Evolutionary conservation across 1,140 invertebrate genomes (phyloP).

Genomic region (Pomacea maculata): DNA sequence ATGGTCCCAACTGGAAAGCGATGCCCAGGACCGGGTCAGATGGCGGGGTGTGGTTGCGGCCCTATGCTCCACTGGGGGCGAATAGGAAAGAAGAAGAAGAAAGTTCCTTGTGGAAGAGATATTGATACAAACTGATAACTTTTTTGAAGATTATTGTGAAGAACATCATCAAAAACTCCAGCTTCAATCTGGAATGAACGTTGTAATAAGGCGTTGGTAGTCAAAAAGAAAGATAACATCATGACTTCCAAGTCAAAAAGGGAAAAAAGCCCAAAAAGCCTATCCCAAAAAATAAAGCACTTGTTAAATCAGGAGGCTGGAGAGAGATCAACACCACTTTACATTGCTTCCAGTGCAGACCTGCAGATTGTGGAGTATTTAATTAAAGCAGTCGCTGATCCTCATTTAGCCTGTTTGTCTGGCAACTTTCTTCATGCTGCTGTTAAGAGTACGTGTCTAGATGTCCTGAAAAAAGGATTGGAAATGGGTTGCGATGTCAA

Average conservation of each 20-base stretch:
- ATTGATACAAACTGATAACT: neutral
- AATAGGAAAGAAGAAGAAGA: neutral
- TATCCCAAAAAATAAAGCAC: neutral
- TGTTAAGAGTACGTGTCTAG: conserved; percentile 26
- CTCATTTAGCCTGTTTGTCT: conserved; percentile 31
- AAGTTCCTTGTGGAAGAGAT: conserved; percentile 29
- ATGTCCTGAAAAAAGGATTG: conserved; percentile 25
- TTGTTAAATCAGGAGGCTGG: conserved; percentile 23
- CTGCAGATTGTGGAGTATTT: conserved; percentile 44
- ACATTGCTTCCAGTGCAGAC: conserved; percentile 49
- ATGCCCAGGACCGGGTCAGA: too few relatives aligned
- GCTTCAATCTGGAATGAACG: too few relatives aligned
- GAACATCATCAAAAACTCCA: too few relatives aligned
- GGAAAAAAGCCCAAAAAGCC: too few relatives aligned
- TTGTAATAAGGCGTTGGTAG: too few relatives aligned
- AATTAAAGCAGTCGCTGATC: conserved; percentile 42
- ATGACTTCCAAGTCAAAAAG: too few relatives aligned
- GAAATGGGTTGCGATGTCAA: conserved; percentile 34
- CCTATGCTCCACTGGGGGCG: too few relatives aligned
- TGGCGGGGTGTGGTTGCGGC: too few relatives aligned
- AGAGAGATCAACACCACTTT: conserved; percentile 46
- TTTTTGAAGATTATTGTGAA: neutral
- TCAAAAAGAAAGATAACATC: too few relatives aligned
- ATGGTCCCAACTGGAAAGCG: too few relatives aligned
- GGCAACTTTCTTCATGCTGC: conserved; percentile 41